Evolutionary conservation across 2,888 invertebrate genomes (phyloP), one percentile per base, ranked within the genome.

Genomic region (Drosophila limbata): DNA sequence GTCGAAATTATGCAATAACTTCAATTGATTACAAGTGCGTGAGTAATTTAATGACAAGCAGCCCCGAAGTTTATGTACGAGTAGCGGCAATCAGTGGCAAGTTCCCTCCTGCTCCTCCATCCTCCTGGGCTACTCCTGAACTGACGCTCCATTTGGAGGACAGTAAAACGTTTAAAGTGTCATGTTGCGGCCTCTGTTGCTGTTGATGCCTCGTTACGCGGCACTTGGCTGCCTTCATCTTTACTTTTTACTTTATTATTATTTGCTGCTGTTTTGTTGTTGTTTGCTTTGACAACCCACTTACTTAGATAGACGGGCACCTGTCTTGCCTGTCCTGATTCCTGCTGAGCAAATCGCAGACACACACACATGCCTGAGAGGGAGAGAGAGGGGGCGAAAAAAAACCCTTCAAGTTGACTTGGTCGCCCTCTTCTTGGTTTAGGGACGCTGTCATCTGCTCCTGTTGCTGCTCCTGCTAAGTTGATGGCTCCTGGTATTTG

Each of bases 231-330:
- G 75, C 67, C 81, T 60, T 68, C 57, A 56, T 66, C 66, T 59
- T 69, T 52, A 35, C 53, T 62, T 66, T 67, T 70, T 73, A 68
- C 78, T 82, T 88, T 88, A 78, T 89, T 85, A 89, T 85, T 85
- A 88, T 88, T 78, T 74, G 77, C 15, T 68, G 55, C 17, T 59
- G 68, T 11, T 66, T 17, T 39, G 59, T 59, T 88, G 73, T 63
- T 85, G 86, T 89, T 89, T 88, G 74, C 89, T 83, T 88, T 85
- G 88, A 88, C 84, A 85, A 83, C 81, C 89, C 85, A 88, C 85
- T 89, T 89, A 85, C 77, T 71, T 69, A 59, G 73, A 75, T 75
- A 80, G 81, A 80, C 60, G 68, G 71, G 55, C 72, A 72, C 66
- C 73, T 59, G 53, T 64, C 57, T 56, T 45, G 74, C 13, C 57